phyloP scores from a whole-genome alignment of 1,140 invertebrate genomes.

The Meloidogyne floridensis region DNA sequence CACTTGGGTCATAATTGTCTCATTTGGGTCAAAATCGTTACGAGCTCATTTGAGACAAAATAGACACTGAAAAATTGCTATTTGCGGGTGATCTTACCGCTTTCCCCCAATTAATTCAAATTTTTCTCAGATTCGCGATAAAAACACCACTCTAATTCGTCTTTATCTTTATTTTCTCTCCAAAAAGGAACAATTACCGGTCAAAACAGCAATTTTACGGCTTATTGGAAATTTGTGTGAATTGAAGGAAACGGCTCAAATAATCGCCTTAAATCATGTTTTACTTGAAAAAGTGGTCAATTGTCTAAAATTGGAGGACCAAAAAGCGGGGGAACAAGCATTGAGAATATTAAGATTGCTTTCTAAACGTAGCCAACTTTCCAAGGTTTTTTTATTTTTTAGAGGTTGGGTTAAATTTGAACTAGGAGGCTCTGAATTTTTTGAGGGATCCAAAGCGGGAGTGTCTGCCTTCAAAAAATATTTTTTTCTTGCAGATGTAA shows the following conservation, averaged over 20 bases:
- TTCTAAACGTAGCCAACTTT: conserved; percentile 5
- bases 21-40: no score
- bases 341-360: neutral
- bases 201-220: neutral
- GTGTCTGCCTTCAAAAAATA: no score
- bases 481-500: no score
- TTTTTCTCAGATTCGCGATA: neutral
- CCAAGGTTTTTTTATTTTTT: neutral
- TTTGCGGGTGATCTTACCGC: no score
- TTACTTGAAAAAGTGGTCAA: neutral
- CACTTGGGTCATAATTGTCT: no score
- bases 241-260: conserved; percentile 4
- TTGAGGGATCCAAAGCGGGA: no score
- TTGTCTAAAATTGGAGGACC: neutral
- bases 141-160: neutral
- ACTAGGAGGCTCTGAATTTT: no score
- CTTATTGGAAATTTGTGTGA: conserved; percentile 7
- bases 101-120: no score
- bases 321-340: neutral
- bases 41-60: no score
- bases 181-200: neutral
- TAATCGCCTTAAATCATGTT: neutral
- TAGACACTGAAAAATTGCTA: no score
- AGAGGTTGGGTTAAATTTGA: no score
- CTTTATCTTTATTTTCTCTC: neutral